Percentiles rank a stretch among this genome's conserved stretches.
These are phyloP conservation scores for Micromys minutus DNA, from an alignment of 2,113 vertebrate genomes.

Conservation along the genomic window DNA sequence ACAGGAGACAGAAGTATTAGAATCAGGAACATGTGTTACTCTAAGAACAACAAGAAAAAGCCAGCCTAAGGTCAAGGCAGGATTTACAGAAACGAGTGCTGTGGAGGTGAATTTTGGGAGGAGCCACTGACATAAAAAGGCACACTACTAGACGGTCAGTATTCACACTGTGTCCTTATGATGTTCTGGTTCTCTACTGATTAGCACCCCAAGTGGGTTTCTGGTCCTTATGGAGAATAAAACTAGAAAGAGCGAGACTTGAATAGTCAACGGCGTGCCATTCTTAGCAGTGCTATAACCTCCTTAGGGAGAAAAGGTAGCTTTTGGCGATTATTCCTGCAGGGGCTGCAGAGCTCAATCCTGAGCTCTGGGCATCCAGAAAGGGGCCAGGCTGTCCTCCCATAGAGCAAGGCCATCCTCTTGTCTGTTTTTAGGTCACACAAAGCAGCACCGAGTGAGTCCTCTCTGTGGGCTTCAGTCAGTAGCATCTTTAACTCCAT, in stretches of 20 bases:
- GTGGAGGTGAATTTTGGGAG: constrained; percentile 18
- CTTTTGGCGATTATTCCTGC: not conserved
- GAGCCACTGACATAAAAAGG: constrained; percentile 17
- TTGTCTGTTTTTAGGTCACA: not conserved
- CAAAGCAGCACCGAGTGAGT: not conserved
- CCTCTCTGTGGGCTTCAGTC: not conserved
- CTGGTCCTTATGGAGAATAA: constrained; percentile 57
- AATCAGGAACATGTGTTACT: not conserved
- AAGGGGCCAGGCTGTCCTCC: constrained; percentile 33
- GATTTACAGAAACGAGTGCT: not conserved
- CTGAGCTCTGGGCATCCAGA: not conserved
- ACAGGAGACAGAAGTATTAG: not conserved
- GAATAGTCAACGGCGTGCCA: constrained; percentile 38
- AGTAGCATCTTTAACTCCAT: not conserved
- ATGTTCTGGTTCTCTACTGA: constrained; percentile 38
- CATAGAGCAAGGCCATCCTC: not conserved
- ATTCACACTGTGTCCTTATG: constrained; percentile 54
- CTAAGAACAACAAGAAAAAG: not conserved
- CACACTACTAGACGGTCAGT: not conserved
- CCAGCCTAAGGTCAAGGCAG: not conserved
- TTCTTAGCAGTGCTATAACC: constrained; percentile 50
- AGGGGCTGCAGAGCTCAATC: not conserved
- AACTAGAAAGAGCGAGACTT: constrained; percentile 1
- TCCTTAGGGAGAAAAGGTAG: constrained; percentile 34
- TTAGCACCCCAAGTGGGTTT: constrained; percentile 69